Percentiles rank a stretch among this genome's conserved stretches.
phyloP scores from a whole-genome alignment of 2,797 vertebrate genomes.

The Pteronotus mesoamericanus region DNA sequence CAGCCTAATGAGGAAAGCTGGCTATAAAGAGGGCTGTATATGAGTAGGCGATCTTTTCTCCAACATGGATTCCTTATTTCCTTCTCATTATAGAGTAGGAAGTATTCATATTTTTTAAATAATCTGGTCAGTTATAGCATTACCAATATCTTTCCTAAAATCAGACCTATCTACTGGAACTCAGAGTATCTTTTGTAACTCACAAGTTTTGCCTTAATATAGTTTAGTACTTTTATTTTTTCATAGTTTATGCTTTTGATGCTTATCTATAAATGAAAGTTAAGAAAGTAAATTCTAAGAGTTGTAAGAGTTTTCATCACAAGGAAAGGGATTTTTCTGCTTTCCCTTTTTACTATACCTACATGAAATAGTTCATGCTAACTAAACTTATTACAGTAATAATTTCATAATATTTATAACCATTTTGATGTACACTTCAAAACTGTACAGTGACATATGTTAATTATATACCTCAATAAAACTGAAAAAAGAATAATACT shows the following conservation, averaged over 20 bases:
- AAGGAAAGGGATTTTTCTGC: background rate
- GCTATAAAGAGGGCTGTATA: background rate
- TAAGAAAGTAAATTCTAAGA: background rate
- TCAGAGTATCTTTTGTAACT: background rate
- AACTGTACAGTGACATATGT: background rate
- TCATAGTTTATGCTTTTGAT: background rate
- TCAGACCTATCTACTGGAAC: background rate
- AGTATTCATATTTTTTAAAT: background rate
- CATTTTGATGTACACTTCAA: background rate
- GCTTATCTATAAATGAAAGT: background rate
- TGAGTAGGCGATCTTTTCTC: background rate
- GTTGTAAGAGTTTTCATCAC: background rate
- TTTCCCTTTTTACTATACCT: background rate
- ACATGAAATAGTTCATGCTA: background rate
- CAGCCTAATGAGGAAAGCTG: background rate
- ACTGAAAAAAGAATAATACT: background rate
- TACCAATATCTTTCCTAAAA: background rate
- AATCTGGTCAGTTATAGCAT: background rate
- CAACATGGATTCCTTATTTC: background rate
- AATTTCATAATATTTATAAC: background rate
- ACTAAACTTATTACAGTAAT: background rate
- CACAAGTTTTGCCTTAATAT: background rate
- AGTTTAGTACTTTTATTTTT: background rate
- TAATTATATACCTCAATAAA: background rate
- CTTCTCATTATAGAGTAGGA: background rate